Percentiles rank a stretch among this genome's conserved stretches.
These are phyloP conservation scores for Eutrigla gurnardus DNA, from an alignment of 2,797 vertebrate genomes.

Conservation along the genomic window DNA sequence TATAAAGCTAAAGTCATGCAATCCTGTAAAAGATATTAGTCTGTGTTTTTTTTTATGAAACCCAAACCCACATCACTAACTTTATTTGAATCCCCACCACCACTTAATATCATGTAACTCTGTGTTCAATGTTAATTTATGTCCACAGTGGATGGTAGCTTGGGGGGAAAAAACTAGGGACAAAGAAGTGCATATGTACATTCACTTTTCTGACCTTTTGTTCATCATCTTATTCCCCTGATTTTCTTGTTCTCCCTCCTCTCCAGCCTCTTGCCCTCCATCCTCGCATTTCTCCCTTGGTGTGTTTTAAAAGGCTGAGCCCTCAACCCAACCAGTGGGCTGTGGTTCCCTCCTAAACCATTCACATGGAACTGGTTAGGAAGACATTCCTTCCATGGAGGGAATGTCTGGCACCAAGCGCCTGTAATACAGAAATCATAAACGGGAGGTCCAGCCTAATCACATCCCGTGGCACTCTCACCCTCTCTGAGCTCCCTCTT, in stretches of 20 bases:
- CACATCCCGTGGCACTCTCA: constrained; percentile 84
- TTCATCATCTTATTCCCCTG: constrained; percentile 37
- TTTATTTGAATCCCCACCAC: constrained; percentile 47
- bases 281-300: constrained; percentile 76
- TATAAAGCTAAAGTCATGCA: constrained; percentile 58
- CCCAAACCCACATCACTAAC: constrained; percentile 61
- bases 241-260: constrained; percentile 45
- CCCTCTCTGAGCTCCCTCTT: constrained; percentile 76
- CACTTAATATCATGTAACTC: constrained; percentile 48
- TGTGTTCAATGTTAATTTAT: constrained; percentile 44
- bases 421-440: constrained; percentile 86
- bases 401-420: constrained; percentile 84
- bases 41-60: constrained; percentile 53
- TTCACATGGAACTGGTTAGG: constrained; percentile 89
- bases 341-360: constrained; percentile 83
- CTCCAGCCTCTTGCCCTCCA: constrained; percentile 66
- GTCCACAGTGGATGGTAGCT: constrained; percentile 17
- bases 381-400: constrained; percentile 88
- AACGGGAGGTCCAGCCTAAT: constrained; percentile 85
- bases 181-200: background rate
- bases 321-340: constrained; percentile 76
- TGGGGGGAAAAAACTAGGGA: constrained; percentile 7
- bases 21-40: constrained; percentile 70
- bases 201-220: constrained; percentile 43
- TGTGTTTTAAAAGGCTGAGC: constrained; percentile 79